Base-by-base conservation (phyloP, 2,888 invertebrate species). In the Scaptomyza tumidula region DNA sequence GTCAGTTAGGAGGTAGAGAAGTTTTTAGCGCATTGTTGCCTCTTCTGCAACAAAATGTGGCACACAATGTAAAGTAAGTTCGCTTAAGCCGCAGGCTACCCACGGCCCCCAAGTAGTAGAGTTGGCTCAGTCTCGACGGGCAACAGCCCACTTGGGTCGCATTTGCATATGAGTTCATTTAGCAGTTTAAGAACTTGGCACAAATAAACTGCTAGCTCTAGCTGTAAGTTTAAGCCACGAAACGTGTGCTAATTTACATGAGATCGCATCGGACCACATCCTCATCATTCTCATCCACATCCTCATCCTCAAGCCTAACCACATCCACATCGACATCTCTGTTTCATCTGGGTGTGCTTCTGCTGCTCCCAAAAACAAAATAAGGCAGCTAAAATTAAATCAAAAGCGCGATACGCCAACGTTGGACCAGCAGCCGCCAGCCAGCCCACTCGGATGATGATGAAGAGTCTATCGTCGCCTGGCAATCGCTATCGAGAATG, bases 201-300 rank as follows among this genome's bases (percentile, higher is more conserved):
- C 76, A 78, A 80, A 75, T 78, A 84, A 82, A 80, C 82, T 69
- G 16, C 39, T 39, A 16, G 39, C 39, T 39, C 80, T 53, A 41
- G 48, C 60, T 54, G 60, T 73, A 46, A 64, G 78, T 78, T 83
- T 78, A 71, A 75, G 81, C 80, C 74, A 74, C 65, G 78, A 88
- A 86, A 86, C 86, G 89, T 86, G 86, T 85, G 86, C 89, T 86
- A 88, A 86, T 86, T 86, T 86, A 86, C 86, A 86, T 86, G 86
- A 82, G 83, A 86, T 86, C 79, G 82, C 85, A 85, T 85, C 88
- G 74, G 43, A 46, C 62, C 63, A 72, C 74, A 78, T 75, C 78
- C 76, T 75, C 71, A 78, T 75, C 74, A 78, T 75, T 74, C 79
- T 71, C 71, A 78, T 75, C 74, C 76, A 63, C 63, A 39, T 39